Evolutionary conservation across 2,113 vertebrate genomes (phyloP).

Genomic region (Trochalopteron elliotii): DNA sequence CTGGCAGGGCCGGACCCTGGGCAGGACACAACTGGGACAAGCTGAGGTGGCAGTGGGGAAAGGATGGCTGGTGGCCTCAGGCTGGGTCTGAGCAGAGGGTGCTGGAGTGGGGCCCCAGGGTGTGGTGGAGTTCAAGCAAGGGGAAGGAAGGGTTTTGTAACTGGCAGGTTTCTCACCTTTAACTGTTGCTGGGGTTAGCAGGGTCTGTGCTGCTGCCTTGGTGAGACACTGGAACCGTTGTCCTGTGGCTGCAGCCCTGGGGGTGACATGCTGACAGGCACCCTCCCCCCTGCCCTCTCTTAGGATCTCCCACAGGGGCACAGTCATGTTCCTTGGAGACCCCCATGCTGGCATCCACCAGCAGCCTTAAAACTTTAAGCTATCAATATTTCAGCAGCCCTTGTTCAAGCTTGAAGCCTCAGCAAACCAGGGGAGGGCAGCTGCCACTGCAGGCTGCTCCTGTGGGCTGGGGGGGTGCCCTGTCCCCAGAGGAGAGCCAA

Average conservation of each 20-base stretch:
- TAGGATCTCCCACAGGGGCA: not conserved
- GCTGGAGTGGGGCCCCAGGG: not conserved
- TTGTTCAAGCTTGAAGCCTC: not conserved
- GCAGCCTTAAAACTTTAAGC: not conserved
- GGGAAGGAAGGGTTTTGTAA: slow-evolving; percentile 32
- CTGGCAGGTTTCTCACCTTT: not conserved
- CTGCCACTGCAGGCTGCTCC: not conserved
- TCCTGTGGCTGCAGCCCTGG: not conserved
- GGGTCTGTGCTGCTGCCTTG: not conserved
- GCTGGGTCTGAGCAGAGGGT: not conserved
- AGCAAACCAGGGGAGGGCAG: not conserved
- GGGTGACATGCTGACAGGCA: not conserved
- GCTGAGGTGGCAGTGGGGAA: not conserved
- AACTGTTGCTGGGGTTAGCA: not conserved
- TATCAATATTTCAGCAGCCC: not conserved
- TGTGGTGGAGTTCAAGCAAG: slow-evolving; percentile 13
- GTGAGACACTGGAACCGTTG: fast-evolving
- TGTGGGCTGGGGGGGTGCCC: not conserved
- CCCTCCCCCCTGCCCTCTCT: not conserved
- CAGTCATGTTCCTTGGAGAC: not conserved
- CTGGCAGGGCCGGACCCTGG: fast-evolving
- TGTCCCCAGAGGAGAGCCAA: not conserved
- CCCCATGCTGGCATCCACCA: not conserved
- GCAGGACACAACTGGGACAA: not conserved
- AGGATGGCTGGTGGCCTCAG: not conserved